Evolutionary conservation across 2,888 invertebrate species (phyloP), one percentile per base, ranked within the genome.

Genomic region (Resseliella maxima): DNA sequence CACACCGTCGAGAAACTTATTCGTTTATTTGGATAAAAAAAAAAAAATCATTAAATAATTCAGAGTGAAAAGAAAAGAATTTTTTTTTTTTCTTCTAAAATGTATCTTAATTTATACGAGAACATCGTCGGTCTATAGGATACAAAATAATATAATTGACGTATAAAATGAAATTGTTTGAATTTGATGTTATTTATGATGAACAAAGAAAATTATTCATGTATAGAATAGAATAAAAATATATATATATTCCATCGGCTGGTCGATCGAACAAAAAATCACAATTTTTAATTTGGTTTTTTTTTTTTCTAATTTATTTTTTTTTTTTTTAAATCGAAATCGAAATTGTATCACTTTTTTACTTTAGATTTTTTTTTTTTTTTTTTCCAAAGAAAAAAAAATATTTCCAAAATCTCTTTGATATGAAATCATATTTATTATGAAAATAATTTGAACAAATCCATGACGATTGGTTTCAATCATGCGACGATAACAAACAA

Each of bases 401-500:
- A 59, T 10, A 8, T 8, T 41, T 41, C 12, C 15, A 50, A 50
- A 50, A 50, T 12, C 21, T n/a, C n/a, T n/a, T n/a, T n/a, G n/a
- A n/a, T n/a, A n/a, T n/a, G n/a, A n/a, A n/a, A n/a, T n/a, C n/a
- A n/a, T n/a, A n/a, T n/a, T n/a, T n/a, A n/a, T n/a, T n/a, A n/a
- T 12, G 10, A n/a, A n/a, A 59, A 24, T 59, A n/a, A 59, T 8
- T 41, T 18, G 50, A 50, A 50, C 6, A 50, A 18, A 31, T 72
- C 72, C 35, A 31, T 72, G 72, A 72, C 72, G 31, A 72, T 72
- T 72, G 72, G 72, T 72, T 72, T 72, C 72, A 72, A 15, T 35
- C 12, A 72, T 5, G n/a, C 31, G 72, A 72, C 72, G 72, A 72
- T 72, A 72, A n/a, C n/a, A n/a, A 72, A 59, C 5, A 24, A 2